Conservation (phyloP, 2,797 vertebrate species). For the Selene dorsalis region DNA sequence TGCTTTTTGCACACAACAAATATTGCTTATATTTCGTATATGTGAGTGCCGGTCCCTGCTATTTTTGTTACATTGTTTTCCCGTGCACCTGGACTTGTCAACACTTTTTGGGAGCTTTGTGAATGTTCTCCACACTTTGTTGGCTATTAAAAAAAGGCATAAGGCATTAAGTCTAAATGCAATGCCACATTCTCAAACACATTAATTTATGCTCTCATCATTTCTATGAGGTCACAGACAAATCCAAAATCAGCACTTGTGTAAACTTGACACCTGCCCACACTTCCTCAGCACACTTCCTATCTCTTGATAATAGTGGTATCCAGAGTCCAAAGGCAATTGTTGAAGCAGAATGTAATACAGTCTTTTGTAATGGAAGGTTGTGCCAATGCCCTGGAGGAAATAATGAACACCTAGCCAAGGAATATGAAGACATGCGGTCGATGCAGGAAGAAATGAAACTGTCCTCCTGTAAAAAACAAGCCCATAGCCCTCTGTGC, state of each 20-base stretch:
- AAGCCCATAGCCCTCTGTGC: background rate
- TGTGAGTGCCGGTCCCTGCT: no score
- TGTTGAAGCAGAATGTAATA: constrained; percentile 18
- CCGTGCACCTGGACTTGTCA: no score
- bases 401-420: constrained; percentile 21
- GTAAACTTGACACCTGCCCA: background rate
- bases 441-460: background rate
- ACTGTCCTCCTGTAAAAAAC: background rate
- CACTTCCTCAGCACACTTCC: background rate
- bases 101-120: no score
- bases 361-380: background rate
- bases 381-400: constrained; percentile 8
- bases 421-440: constrained; percentile 1
- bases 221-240: background rate
- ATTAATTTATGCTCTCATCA: background rate
- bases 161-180: background rate
- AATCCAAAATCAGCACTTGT: background rate
- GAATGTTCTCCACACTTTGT: no score
- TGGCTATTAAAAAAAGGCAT: no score
- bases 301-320: constrained; percentile 15
- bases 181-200: background rate
- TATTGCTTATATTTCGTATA: no score
- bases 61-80: no score
- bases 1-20: no score
- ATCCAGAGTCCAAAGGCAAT: constrained; percentile 11